Percentiles rank a stretch among this genome's conserved stretches.
Evolutionary conservation across 2,797 vertebrate genomes (phyloP).

Genomic region (Sphenopsis melanotis): DNA sequence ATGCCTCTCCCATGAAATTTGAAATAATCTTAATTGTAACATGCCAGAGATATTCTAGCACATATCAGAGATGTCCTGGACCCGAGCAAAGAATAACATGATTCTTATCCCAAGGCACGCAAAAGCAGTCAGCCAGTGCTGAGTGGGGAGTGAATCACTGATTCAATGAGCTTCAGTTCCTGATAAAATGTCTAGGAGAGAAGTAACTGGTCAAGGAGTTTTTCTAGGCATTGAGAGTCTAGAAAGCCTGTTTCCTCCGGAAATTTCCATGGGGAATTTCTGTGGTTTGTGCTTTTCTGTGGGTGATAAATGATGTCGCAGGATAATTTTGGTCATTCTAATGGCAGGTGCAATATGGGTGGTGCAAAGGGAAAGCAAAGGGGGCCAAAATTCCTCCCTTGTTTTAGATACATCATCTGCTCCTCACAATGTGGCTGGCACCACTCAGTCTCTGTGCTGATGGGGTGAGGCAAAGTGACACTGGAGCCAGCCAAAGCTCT

Average conservation of each 20-base stretch:
- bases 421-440: background rate
- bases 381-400: background rate
- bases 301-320: background rate
- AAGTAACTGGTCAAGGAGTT: background rate
- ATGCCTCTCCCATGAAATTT: background rate
- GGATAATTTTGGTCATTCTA: background rate
- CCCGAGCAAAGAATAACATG: background rate
- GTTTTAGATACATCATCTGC: background rate
- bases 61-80: background rate
- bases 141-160: background rate
- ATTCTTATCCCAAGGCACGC: background rate
- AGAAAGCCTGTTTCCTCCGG: background rate
- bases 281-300: background rate
- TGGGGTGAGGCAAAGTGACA: background rate
- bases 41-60: background rate
- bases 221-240: background rate
- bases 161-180: background rate
- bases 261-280: background rate
- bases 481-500: background rate
- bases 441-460: background rate
- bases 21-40: background rate
- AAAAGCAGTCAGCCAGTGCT: background rate
- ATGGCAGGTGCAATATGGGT: background rate
- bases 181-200: background rate
- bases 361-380: background rate